Evolutionary conservation across 2,113 vertebrate genomes (phyloP), one percentile per base, ranked within the genome.

Genomic region (Platysteira castanea): DNA sequence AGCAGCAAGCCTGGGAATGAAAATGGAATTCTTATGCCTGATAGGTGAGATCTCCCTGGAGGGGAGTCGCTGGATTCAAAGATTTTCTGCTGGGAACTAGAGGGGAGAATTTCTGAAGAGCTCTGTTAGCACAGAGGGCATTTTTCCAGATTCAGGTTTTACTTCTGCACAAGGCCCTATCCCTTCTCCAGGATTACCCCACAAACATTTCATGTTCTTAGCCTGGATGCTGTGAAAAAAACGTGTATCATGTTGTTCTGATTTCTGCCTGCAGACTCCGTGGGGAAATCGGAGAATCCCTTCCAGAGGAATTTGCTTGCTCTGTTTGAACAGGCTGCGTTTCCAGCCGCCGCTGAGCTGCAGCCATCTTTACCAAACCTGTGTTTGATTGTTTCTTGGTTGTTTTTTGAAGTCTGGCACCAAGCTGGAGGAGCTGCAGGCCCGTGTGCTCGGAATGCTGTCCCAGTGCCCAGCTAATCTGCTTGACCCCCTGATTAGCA

Each of bases 401-500:
- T 67, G 60, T 89, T 37, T 76, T 67, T 73, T 70, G 5, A 33
- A 97, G 98, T 70, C 86, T 67, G 86, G 88, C 82, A 84, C 26
- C 10, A 60, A 80, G 33, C 76, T 96, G 87, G 70, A 73, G 85
- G 88, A 91, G 63, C 95, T 97, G 75, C 97, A 97, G 87, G 65
- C 64, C 41, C 95, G 81, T 31, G 87, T 74, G 1, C 89, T 97
- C 6, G 2, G 30, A 33, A 28, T 97, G n/a, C 86, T 98, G 9
- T 33, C 68, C 1, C 60, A 95, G 73, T 96, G 97, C 84, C 87
- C 96, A 42, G 17, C 76, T 33, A 91, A 91, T 68, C 95, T 97
- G 27, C 50, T 93, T 39, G 96, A 96, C 77, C 95, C 94, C 2
- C 95, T 98, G 80, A 81, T 96, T 89, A 95, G 75, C 93, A 87